Evolutionary conservation across 2,888 invertebrate species (phyloP), one percentile per base, ranked within the genome.

Genomic region (Geotrupes spiniger): DNA sequence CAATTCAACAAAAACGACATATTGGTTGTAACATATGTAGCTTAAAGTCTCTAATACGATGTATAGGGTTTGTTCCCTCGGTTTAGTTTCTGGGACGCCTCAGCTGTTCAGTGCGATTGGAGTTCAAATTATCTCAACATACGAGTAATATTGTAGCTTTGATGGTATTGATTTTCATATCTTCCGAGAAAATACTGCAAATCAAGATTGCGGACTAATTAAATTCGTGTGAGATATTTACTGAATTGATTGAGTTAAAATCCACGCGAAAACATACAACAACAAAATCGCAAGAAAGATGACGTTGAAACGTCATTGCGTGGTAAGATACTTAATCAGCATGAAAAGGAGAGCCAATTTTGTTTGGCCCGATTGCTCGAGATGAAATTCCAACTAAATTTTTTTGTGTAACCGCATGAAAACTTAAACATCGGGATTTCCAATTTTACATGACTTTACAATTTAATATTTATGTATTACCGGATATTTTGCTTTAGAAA

Each of bases 51-150:
- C 33, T 45, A 25, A 40, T 41, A 47, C 36, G 36, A 41, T 42
- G 47, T 47, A 36, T 27, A 28, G 39, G 40, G 39, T 11, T 33
- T 36, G 11, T 25, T 27, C 15, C 31, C 37, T 40, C 44, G 37
- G 37, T 38, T 40, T 46, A 49, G 49, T 49, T 43, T 48, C 48
- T 42, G n/a, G 21, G 31, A 43, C 31, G 49, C 49, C 44, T 49
- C 49, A 49, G 49, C 40, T 49, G 48, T 42, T 48, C 42, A 38
- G 42, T 42, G 48, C 52, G 43, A 47, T 29, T 48, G 51, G 42
- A 51, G 49, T 26, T 49, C 53, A 51, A 54, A 54, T 54, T 54
- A 54, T 51, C 53, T 44, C 36, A 39, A 44, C 49, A 38, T 54
- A 51, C 43, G 38, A 42, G 43, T 44, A 49, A 45, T 45, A 52